Percentiles rank a stretch among this genome's conserved stretches.
phyloP scores from a whole-genome alignment of 2,113 vertebrate species.

The Sinocyclocheilus grahami region DNA sequence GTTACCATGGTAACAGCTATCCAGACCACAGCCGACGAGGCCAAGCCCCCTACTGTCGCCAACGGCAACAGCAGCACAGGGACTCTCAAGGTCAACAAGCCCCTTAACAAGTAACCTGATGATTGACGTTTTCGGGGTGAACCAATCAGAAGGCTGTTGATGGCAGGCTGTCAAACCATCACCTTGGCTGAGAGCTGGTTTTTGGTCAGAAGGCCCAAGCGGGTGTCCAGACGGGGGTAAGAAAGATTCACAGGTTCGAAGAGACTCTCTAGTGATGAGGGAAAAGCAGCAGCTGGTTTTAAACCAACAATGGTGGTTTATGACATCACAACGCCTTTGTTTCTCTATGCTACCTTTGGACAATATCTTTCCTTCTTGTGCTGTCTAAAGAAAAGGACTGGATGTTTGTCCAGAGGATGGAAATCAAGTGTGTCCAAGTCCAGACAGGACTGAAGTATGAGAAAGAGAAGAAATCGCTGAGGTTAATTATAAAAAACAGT shows the following conservation, averaged over 20 bases:
- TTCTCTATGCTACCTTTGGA: conserved; percentile 61
- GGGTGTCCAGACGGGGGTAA: conserved; percentile 60
- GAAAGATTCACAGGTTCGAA: conserved; percentile 53
- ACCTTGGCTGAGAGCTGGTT: conserved; percentile 71
- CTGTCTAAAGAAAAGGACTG: conserved; percentile 39
- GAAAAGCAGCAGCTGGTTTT: conserved; percentile 24
- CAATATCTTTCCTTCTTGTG: conserved; percentile 51
- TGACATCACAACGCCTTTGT: conserved; percentile 40
- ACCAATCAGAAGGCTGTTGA: conserved; percentile 66
- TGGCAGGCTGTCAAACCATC: conserved; percentile 60
- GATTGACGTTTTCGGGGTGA: conserved; percentile 53
- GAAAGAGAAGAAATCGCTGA: background rate
- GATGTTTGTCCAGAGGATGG: background rate
- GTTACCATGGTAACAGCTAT: conserved; percentile 57
- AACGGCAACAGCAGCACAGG: background rate
- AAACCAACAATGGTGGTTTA: conserved; percentile 42
- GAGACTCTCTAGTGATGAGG: conserved; percentile 31
- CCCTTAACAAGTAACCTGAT: conserved; percentile 70
- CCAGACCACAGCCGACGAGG: conserved; percentile 40
- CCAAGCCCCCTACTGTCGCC: no score
- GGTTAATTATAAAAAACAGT: background rate
- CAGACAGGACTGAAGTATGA: background rate
- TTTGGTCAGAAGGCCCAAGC: conserved; percentile 56
- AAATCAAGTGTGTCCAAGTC: background rate
- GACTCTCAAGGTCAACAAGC: conserved; percentile 61